phyloP scores from a whole-genome alignment of 2,888 invertebrate genomes.

The Chaetogeoica ovagalla region DNA sequence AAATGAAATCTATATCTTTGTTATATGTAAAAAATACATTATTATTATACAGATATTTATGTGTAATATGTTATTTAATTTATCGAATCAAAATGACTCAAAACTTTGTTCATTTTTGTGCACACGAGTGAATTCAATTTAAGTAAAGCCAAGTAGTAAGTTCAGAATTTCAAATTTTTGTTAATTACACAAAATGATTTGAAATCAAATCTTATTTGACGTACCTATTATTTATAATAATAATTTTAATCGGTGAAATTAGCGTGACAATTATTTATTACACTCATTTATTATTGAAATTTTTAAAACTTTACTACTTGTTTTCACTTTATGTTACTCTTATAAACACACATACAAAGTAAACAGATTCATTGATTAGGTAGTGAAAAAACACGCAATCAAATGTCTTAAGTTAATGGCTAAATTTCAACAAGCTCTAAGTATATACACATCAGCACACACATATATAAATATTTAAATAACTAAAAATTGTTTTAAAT shows the following conservation, averaged over 20 bases:
- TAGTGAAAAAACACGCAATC: neutral
- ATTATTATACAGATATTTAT: neutral
- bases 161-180: neutral
- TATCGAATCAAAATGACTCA: neutral
- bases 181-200: neutral
- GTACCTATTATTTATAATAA: neutral
- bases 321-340: neutral
- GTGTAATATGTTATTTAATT: neutral
- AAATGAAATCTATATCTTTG: neutral
- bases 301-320: neutral
- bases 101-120: neutral
- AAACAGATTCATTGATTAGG: too few relatives aligned
- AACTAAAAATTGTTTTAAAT: constrained; percentile 9
- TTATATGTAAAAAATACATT: neutral
- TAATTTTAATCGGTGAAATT: neutral
- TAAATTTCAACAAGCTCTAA: constrained; percentile 23
- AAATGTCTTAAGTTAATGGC: constrained; percentile 17
- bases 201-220: neutral
- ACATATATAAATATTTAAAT: constrained; percentile 8
- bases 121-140: neutral
- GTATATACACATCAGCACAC: neutral
- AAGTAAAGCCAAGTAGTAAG: neutral
- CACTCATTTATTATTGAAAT: neutral
- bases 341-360: too few relatives aligned
- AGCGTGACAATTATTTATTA: neutral